phyloP scores from a whole-genome alignment of 2,797 vertebrate genomes.

The Crax fasciolata region DNA sequence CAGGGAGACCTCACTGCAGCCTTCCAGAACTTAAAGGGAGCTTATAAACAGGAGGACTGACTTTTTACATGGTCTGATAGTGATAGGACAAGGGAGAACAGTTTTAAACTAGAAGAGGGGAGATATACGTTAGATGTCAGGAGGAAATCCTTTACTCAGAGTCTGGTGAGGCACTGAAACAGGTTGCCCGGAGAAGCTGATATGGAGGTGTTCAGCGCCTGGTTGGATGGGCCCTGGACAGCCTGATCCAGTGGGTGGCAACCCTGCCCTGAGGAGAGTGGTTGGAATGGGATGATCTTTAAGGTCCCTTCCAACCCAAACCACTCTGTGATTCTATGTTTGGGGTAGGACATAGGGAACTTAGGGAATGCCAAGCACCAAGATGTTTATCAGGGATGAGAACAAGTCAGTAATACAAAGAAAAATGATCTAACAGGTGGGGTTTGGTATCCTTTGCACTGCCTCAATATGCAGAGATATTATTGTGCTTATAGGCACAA shows the following conservation, averaged over 20 bases:
- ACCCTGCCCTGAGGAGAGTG: not conserved
- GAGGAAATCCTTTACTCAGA: not conserved
- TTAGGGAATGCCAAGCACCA: not conserved
- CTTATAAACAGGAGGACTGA: not conserved
- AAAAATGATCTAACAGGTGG: not conserved
- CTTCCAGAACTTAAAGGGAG: not conserved
- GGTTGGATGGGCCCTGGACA: not conserved
- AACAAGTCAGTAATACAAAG: not conserved
- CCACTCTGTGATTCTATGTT: not conserved
- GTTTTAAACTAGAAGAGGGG: not conserved
- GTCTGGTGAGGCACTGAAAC: not conserved
- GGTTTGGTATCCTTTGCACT: not conserved
- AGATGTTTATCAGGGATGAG: not conserved
- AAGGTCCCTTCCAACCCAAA: not conserved
- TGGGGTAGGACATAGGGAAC: not conserved
- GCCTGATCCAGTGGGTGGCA: not conserved
- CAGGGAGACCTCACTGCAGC: not conserved
- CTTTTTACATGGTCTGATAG: not conserved
- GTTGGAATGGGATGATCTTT: not conserved
- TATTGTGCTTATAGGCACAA: constrained; percentile 4
- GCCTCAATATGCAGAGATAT: not conserved
- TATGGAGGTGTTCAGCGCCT: not conserved
- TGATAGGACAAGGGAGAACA: not conserved
- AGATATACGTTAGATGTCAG: not conserved
- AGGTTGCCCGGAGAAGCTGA: not conserved